These are phyloP conservation scores for Pungitius pungitius DNA, from an alignment of 2,113 vertebrate genomes.

Conservation along the genomic window DNA sequence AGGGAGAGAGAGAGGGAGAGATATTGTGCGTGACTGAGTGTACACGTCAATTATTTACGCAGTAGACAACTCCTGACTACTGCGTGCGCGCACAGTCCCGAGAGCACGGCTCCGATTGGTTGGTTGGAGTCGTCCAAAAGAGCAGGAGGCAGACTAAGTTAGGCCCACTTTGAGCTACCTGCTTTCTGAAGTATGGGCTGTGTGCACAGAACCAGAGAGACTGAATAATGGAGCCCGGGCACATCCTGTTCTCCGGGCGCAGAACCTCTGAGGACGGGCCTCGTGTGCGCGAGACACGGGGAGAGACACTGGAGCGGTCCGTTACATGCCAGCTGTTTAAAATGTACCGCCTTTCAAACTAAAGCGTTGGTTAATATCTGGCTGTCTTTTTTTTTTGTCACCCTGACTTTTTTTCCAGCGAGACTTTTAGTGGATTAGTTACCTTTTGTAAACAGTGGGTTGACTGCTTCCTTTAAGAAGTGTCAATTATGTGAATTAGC, in stretches of 20 bases:
- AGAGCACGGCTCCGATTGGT: slow-evolving; percentile 58
- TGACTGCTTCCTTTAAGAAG: background rate
- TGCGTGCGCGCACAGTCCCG: slow-evolving; percentile 40
- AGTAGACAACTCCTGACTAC: slow-evolving; percentile 73
- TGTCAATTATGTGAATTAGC: background rate
- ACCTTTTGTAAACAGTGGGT: background rate
- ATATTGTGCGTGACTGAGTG: slow-evolving; percentile 44
- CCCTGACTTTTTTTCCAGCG: slow-evolving; percentile 27
- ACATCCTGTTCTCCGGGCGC: slow-evolving; percentile 65
- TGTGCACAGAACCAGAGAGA: slow-evolving; percentile 58
- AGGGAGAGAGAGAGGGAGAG: background rate
- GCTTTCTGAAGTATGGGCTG: slow-evolving; percentile 52
- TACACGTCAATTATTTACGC: slow-evolving; percentile 78
- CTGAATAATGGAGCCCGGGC: slow-evolving; percentile 70
- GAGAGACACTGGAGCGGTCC: slow-evolving; percentile 28
- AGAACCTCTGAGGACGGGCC: slow-evolving; percentile 62
- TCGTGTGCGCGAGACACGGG: slow-evolving; percentile 16
- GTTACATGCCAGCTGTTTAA: slow-evolving; percentile 56
- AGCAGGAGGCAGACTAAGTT: slow-evolving; percentile 36
- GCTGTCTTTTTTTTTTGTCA: slow-evolving; percentile 45
- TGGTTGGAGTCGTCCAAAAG: slow-evolving; percentile 27
- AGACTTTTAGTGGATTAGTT: background rate
- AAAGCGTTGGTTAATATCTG: slow-evolving; percentile 45
- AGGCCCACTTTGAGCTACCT: slow-evolving; percentile 52
- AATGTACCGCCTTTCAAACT: slow-evolving; percentile 46